Percentiles rank a stretch among this genome's conserved stretches.
phyloP scores from a whole-genome alignment of 2,888 invertebrate genomes.

The Amblyjoppa proteus region DNA sequence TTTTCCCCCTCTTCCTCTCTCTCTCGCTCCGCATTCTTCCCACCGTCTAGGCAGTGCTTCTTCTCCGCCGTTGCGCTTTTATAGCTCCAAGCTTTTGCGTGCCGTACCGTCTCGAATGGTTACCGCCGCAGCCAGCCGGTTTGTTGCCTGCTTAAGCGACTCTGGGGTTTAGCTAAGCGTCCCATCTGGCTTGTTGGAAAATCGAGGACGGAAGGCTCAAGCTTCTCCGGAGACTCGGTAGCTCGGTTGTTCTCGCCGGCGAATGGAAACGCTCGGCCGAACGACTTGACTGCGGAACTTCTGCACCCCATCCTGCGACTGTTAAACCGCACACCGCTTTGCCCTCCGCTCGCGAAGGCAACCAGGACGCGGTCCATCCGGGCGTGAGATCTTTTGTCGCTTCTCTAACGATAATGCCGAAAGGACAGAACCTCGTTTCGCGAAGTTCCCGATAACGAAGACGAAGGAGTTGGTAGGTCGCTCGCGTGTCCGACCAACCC shows the following conservation, averaged over 20 bases:
- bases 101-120: slow-evolving; percentile 42
- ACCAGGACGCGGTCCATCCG: neutral
- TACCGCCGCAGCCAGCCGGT: slow-evolving; percentile 22
- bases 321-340: neutral
- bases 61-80: slow-evolving; percentile 55
- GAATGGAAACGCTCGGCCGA: neutral
- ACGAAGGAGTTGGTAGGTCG: slow-evolving; percentile 13
- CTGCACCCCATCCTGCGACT: slow-evolving; percentile 20
- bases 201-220: neutral
- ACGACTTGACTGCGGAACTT: slow-evolving; percentile 26
- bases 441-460: slow-evolving; percentile 46
- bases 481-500: slow-evolving; percentile 15
- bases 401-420: slow-evolving; percentile 45
- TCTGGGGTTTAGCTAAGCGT: slow-evolving; percentile 57
- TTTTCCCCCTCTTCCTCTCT: slow-evolving; percentile 4
- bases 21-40: slow-evolving; percentile 6
- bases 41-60: slow-evolving; percentile 8
- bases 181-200: slow-evolving; percentile 27
- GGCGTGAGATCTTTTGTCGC: slow-evolving; percentile 33
- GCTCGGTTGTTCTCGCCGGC: slow-evolving; percentile 34
- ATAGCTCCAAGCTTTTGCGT: slow-evolving; percentile 49
- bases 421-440: slow-evolving; percentile 44
- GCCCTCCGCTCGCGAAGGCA: neutral
- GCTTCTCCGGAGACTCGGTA: neutral
- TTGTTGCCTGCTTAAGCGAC: slow-evolving; percentile 58